phyloP scores from a whole-genome alignment of 2,113 vertebrate species.

The Himantopus leucocephalus region DNA sequence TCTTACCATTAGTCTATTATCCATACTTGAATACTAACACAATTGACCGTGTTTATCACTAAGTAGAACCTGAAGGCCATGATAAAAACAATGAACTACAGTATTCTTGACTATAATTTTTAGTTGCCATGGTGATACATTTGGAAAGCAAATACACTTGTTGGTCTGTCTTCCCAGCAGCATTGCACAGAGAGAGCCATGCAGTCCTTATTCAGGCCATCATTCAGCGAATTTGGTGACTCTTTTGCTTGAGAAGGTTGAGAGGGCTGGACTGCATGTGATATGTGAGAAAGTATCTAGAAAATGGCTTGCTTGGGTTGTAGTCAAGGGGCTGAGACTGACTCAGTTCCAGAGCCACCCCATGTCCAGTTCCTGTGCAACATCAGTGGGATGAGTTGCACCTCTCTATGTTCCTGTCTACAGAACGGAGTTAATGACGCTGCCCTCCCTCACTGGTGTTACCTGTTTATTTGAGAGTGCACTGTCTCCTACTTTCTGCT shows the following conservation, averaged over 20 bases:
- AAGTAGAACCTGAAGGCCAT: neutral
- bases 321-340: neutral
- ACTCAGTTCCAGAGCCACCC: neutral
- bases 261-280: neutral
- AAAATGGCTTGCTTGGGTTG: neutral
- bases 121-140: slow-evolving; percentile 15
- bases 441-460: neutral
- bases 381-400: neutral
- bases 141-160: neutral
- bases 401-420: neutral
- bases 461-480: neutral
- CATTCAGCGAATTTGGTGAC: neutral
- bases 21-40: neutral
- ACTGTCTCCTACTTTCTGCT: neutral
- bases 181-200: neutral
- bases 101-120: neutral
- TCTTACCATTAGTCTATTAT: neutral
- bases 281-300: neutral
- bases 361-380: neutral
- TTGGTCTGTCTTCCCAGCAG: neutral
- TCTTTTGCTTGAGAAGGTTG: neutral
- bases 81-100: neutral
- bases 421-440: neutral
- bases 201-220: neutral
- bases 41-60: neutral